phyloP scores from a whole-genome alignment of 2,113 vertebrate genomes.

The Halichoeres trimaculatus region DNA sequence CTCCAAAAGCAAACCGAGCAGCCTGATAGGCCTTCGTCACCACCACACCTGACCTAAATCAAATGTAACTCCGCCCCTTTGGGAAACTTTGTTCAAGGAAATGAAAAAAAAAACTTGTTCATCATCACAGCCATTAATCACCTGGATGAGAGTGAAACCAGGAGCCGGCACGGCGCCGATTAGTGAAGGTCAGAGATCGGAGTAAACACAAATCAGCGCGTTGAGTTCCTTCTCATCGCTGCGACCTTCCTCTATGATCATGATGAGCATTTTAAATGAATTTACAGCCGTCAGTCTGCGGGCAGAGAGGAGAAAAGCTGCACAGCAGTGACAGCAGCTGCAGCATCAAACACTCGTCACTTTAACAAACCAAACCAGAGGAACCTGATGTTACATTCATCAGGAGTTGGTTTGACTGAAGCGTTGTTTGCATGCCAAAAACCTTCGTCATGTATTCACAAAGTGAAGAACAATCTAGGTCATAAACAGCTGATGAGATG shows the following conservation, averaged over 20 bases:
- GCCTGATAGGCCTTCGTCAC: no score
- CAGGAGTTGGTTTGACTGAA: background rate
- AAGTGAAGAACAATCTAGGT: background rate
- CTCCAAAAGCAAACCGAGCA: no score
- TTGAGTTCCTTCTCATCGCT: background rate
- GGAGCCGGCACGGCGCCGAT: background rate
- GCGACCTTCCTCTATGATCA: slow-evolving; percentile 21
- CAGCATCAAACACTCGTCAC: background rate
- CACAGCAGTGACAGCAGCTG: background rate
- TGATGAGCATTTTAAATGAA: slow-evolving; percentile 7
- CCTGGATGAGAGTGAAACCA: background rate
- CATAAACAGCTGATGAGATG: slow-evolving; percentile 2
- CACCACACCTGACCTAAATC: no score
- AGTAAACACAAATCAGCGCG: slow-evolving; percentile 33
- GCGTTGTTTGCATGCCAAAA: background rate
- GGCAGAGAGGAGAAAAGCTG: background rate
- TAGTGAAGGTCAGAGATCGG: slow-evolving; percentile 24
- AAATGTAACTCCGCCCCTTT: no score
- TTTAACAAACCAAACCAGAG: slow-evolving; percentile 1
- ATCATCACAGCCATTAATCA: slow-evolving; percentile 7
- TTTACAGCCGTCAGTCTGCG: background rate
- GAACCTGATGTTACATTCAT: background rate
- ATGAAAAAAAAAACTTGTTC: no score
- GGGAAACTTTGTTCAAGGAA: no score
- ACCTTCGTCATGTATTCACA: background rate